Conservation (phyloP, 92 coral and sea anemone species). For the Epizoanthus rinbou region DNA sequence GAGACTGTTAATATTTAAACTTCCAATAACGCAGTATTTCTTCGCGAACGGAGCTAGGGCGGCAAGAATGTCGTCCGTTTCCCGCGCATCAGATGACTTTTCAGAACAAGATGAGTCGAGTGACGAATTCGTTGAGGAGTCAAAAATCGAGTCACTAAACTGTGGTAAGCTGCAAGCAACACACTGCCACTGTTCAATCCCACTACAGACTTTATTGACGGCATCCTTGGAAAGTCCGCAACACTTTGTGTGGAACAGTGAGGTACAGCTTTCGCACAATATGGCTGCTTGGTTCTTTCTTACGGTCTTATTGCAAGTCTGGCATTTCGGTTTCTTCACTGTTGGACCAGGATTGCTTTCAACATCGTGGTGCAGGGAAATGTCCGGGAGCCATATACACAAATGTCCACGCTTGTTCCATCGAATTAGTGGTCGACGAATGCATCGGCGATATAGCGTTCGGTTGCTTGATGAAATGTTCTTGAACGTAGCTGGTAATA, state of each 20-base stretch:
- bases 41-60: not conserved
- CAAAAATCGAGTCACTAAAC: conserved; percentile 11
- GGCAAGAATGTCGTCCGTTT: not conserved
- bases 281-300: conserved; percentile 35
- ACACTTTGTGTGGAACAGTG: conserved; percentile 34
- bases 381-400: not conserved
- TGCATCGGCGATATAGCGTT: too few relatives aligned
- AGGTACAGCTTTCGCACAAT: conserved; percentile 20
- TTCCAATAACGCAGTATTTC: conserved; percentile 32
- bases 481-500: too few relatives aligned
- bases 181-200: conserved; percentile 18
- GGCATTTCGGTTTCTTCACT: not conserved
- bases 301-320: not conserved
- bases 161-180: conserved; percentile 13
- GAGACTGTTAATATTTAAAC: conserved; percentile 38
- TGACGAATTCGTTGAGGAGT: not conserved
- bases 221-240: conserved; percentile 29
- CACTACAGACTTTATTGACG: not conserved
- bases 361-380: not conserved
- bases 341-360: conserved; percentile 14
- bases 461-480: too few relatives aligned
- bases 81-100: not conserved
- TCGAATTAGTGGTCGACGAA: not conserved
- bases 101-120: too few relatives aligned
- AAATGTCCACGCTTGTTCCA: conserved; percentile 14